Evolutionary conservation across 2,113 vertebrate species (phyloP).

Genomic region (Salvelinus alpinus): DNA sequence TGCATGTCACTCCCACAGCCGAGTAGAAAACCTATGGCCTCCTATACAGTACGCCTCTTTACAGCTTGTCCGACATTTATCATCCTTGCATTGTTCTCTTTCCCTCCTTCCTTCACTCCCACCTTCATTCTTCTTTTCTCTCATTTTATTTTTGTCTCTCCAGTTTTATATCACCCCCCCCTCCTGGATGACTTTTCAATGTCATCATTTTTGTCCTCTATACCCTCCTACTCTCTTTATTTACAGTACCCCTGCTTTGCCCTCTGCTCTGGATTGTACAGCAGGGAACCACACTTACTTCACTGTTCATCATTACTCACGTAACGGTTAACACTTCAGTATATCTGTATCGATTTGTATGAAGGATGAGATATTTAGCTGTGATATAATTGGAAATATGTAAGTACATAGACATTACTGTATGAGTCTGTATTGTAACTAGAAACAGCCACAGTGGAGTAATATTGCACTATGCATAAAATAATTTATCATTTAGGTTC

Average conservation of each 20-base stretch:
- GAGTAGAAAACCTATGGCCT: background rate
- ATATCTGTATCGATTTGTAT: too few relatives aligned
- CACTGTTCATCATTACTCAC: too few relatives aligned
- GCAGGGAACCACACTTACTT: too few relatives aligned
- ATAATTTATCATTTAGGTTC: too few relatives aligned
- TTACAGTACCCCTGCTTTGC: background rate
- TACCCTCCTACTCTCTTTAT: background rate
- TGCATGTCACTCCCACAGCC: conserved; percentile 6
- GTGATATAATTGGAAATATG: too few relatives aligned
- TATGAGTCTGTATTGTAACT: too few relatives aligned
- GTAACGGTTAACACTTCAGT: too few relatives aligned
- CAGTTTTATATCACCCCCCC: background rate
- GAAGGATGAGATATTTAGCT: too few relatives aligned
- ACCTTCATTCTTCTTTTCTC: background rate
- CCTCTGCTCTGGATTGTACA: background rate
- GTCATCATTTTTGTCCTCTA: background rate
- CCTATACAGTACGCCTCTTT: conserved; percentile 3
- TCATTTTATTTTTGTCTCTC: background rate
- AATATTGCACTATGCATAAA: too few relatives aligned
- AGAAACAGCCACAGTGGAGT: too few relatives aligned
- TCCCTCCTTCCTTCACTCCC: conserved; percentile 1
- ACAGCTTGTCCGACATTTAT: conserved; percentile 20
- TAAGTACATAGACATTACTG: too few relatives aligned
- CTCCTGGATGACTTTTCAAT: background rate
- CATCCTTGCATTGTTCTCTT: conserved; percentile 18